phyloP scores from a whole-genome alignment of 1,140 invertebrate species.

The Achatina immaculata region DNA sequence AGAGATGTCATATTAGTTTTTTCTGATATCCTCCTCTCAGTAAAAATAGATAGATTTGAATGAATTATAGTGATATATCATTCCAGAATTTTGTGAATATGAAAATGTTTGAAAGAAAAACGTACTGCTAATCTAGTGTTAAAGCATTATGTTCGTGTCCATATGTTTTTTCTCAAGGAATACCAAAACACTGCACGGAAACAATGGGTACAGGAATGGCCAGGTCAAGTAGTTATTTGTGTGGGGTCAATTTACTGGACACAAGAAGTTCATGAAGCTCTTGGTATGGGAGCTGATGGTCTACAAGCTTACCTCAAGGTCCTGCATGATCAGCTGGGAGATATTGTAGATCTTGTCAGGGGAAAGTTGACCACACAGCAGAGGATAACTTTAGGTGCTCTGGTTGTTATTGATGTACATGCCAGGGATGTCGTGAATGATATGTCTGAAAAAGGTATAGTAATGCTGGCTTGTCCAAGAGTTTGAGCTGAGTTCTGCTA shows the following conservation, averaged over 20 bases:
- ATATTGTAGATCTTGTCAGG: conserved; percentile 71
- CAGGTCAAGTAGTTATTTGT: conserved; percentile 71
- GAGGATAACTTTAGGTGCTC: conserved; percentile 69
- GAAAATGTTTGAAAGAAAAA: background rate
- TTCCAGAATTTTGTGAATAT: no score
- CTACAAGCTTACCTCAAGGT: conserved; percentile 64
- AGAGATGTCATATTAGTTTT: no score
- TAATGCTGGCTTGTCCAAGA: background rate
- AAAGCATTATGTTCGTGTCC: background rate
- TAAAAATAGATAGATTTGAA: no score
- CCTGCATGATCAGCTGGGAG: conserved; percentile 64
- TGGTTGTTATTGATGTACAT: conserved; percentile 72
- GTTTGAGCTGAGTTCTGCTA: no score
- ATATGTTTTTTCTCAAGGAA: conserved; percentile 49
- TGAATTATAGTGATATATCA: no score
- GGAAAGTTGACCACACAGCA: conserved; percentile 71
- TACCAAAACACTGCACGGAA: conserved; percentile 63
- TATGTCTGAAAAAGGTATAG: conserved; percentile 66
- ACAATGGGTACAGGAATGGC: conserved; percentile 71
- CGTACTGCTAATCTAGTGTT: background rate
- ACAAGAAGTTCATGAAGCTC: conserved; percentile 68
- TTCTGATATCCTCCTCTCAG: no score
- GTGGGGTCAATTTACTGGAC: conserved; percentile 72
- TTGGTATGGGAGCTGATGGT: conserved; percentile 58
- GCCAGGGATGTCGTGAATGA: conserved; percentile 69